phyloP scores from a whole-genome alignment of 2,797 vertebrate genomes.

The Synaphobranchus kaupii region DNA sequence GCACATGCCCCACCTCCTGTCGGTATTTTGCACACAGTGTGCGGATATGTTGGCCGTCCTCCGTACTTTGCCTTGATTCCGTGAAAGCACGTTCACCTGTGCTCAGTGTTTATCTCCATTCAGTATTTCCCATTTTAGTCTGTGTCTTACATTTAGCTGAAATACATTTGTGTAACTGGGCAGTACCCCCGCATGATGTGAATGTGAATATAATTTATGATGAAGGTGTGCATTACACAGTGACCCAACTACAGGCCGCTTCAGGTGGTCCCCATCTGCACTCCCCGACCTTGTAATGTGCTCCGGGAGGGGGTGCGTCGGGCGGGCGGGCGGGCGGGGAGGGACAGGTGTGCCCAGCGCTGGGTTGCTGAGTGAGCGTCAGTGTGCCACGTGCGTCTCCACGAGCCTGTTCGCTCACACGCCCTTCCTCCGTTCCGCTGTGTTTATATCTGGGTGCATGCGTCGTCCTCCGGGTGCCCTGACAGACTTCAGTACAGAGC shows the following conservation, averaged over 20 bases:
- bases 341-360: slow-evolving; percentile 66
- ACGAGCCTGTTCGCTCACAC: slow-evolving; percentile 64
- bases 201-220: slow-evolving; percentile 4
- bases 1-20: background rate
- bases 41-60: background rate
- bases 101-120: background rate
- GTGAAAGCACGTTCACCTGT: background rate
- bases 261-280: slow-evolving; percentile 43
- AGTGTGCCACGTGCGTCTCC: slow-evolving; percentile 58
- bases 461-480: background rate
- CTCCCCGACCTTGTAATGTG: slow-evolving; percentile 18
- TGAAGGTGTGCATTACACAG: slow-evolving; percentile 22
- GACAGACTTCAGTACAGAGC: background rate
- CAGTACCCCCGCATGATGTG: background rate
- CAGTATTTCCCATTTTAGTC: background rate
- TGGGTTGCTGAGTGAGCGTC: slow-evolving; percentile 50
- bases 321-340: slow-evolving; percentile 41
- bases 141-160: background rate
- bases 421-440: slow-evolving; percentile 41
- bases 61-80: background rate
- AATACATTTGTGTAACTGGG: background rate
- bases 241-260: background rate
- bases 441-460: slow-evolving; percentile 47
- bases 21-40: background rate
- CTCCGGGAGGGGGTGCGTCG: slow-evolving; percentile 26